phyloP scores from a whole-genome alignment of 2,888 invertebrate species.

The Molanna angustata region DNA sequence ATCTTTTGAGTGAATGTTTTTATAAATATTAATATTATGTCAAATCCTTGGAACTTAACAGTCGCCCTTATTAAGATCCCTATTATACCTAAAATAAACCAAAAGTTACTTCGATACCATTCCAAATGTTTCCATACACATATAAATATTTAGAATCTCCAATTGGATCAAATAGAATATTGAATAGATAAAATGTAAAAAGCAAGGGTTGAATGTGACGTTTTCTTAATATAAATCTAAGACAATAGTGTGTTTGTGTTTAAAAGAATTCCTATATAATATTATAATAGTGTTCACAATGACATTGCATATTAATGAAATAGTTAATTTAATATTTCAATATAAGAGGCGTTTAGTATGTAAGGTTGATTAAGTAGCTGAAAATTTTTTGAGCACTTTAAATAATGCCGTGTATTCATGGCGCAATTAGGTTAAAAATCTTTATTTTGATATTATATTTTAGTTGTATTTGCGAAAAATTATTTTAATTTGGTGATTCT shows the following conservation, averaged over 20 bases:
- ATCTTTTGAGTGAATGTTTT: too few relatives aligned
- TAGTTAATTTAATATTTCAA: slow-evolving; percentile 17
- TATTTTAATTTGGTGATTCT: slow-evolving; percentile 6
- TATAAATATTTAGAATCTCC: too few relatives aligned
- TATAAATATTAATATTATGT: too few relatives aligned
- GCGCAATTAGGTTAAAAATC: slow-evolving; percentile 16
- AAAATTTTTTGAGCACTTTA: slow-evolving; percentile 26
- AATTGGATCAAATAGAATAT: too few relatives aligned
- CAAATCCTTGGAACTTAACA: too few relatives aligned
- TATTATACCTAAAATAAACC: too few relatives aligned
- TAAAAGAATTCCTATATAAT: not conserved
- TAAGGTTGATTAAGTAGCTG: slow-evolving; percentile 26
- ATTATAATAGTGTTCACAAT: not conserved
- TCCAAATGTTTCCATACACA: too few relatives aligned
- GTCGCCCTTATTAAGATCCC: too few relatives aligned
- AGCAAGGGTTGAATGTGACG: too few relatives aligned
- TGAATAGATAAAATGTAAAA: too few relatives aligned
- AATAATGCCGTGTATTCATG: slow-evolving; percentile 18
- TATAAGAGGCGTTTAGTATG: slow-evolving; percentile 14
- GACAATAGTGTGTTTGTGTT: not conserved
- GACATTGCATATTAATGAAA: too few relatives aligned
- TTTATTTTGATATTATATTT: slow-evolving; percentile 20
- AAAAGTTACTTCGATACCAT: too few relatives aligned
- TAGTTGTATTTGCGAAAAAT: slow-evolving; percentile 9
- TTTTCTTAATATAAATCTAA: not conserved